phyloP scores from a whole-genome alignment of 2,797 vertebrate genomes.

The Centropyge bicolor region DNA sequence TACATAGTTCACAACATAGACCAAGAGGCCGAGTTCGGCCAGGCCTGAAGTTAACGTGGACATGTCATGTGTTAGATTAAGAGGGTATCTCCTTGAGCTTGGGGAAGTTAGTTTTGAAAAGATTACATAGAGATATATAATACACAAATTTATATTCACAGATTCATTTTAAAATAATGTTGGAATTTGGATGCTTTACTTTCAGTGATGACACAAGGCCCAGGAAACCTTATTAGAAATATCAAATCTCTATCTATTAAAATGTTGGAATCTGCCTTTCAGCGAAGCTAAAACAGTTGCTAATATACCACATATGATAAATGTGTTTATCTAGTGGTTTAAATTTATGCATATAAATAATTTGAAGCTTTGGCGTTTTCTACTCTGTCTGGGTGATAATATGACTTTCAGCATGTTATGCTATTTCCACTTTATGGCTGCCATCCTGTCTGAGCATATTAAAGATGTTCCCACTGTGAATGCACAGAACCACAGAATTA shows the following conservation, averaged over 20 bases:
- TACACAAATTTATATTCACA: not conserved
- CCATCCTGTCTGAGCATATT: constrained; percentile 6
- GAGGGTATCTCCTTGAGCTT: not conserved
- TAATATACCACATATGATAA: not conserved
- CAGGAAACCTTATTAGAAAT: not conserved
- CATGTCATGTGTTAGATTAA: constrained; percentile 4
- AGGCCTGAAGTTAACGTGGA: not conserved
- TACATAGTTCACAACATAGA: not conserved
- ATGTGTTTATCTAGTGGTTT: not conserved
- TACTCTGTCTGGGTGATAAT: not conserved
- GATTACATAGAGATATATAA: not conserved
- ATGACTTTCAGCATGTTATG: not conserved
- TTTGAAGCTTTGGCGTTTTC: not conserved
- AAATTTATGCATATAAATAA: not conserved
- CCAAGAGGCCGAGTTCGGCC: not conserved
- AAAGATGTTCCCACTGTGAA: constrained; percentile 1
- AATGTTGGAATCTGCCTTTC: not conserved
- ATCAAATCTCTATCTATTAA: not conserved
- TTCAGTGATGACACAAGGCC: not conserved
- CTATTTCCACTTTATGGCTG: constrained; percentile 5
- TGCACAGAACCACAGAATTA: not conserved
- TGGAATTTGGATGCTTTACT: not conserved
- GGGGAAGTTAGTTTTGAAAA: not conserved
- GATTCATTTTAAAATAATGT: not conserved
- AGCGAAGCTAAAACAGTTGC: not conserved